Conservation (phyloP, 1,140 invertebrate genomes). For the Gryllus bimaculatus region DNA sequence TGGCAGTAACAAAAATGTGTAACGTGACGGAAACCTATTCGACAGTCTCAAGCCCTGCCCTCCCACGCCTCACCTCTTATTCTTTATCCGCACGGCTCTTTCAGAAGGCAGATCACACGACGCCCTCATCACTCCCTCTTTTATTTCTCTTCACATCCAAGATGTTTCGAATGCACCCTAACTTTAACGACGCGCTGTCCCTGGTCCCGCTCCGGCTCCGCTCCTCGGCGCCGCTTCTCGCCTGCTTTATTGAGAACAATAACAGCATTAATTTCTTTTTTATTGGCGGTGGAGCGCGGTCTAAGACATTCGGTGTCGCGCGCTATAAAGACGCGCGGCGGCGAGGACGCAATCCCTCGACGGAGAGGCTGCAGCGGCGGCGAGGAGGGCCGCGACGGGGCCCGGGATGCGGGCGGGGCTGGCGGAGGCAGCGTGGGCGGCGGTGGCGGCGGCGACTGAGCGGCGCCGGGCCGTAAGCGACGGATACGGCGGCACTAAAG, state of each 20-base stretch:
- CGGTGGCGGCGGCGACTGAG: neutral
- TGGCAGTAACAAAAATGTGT: neutral
- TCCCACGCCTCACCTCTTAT: too few species aligned
- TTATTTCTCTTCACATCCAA: slow-evolving; percentile 6
- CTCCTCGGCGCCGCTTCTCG: neutral
- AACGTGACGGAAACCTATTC: neutral
- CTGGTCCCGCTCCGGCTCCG: neutral
- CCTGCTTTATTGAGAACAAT: slow-evolving; percentile 14
- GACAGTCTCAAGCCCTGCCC: neutral
- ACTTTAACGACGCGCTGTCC: neutral
- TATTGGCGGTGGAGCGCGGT: neutral
- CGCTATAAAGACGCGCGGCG: neutral
- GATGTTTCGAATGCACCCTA: slow-evolving; percentile 14
- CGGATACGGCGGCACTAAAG: neutral
- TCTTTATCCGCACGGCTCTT: too few species aligned
- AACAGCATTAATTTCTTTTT: slow-evolving; percentile 15
- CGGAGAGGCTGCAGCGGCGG: neutral
- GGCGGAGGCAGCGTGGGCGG: too few species aligned
- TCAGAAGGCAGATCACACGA: too few species aligned
- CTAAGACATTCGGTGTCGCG: slow-evolving; percentile 2
- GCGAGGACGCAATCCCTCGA: neutral
- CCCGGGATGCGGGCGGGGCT: too few species aligned
- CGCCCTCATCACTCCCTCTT: neutral
- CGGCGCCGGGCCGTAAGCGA: neutral
- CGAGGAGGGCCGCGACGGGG: neutral